Evolutionary conservation across 2,888 invertebrate genomes (phyloP).

Genomic region (Meganola albula): DNA sequence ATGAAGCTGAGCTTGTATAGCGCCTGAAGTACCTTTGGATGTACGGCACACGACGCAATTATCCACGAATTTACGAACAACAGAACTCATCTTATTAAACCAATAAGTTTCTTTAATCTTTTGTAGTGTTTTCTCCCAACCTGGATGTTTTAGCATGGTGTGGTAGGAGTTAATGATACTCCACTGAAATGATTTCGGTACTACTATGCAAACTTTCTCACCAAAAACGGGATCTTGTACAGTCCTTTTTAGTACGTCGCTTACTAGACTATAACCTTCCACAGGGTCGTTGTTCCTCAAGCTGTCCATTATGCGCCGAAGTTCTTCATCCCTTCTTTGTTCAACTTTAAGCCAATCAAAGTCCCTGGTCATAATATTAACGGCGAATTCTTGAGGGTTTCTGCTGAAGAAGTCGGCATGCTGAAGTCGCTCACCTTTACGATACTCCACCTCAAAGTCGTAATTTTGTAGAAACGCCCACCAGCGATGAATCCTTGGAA

Average conservation of each 20-base stretch:
- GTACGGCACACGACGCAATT: constrained; percentile 20
- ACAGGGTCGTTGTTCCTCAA: not conserved
- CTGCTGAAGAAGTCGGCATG: constrained; percentile 29
- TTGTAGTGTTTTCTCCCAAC: constrained; percentile 24
- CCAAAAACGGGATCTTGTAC: constrained; percentile 1
- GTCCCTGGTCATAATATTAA: constrained; percentile 18
- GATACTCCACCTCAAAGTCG: constrained; percentile 22
- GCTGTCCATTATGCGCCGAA: constrained; percentile 3
- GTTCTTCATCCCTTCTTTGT: constrained; percentile 5
- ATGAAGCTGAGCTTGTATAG: constrained; percentile 5
- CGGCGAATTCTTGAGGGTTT: constrained; percentile 14
- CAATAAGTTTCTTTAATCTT: constrained; percentile 6
- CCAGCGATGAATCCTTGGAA: constrained; percentile 25
- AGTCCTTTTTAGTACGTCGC: not conserved
- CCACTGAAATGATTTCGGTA: constrained; percentile 25
- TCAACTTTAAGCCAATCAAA: constrained; percentile 10
- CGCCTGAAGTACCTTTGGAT: constrained; percentile 18
- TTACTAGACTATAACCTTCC: constrained; percentile 1
- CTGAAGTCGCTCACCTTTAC: constrained; percentile 16
- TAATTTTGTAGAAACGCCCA: constrained; percentile 31
- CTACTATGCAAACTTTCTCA: constrained; percentile 6
- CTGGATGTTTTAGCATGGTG: constrained; percentile 15
- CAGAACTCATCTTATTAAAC: constrained; percentile 6
- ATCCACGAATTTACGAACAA: constrained; percentile 5
- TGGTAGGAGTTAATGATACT: constrained; percentile 23